phyloP scores from a whole-genome alignment of 2,113 vertebrate genomes.

The Xiphophorus couchianus region DNA sequence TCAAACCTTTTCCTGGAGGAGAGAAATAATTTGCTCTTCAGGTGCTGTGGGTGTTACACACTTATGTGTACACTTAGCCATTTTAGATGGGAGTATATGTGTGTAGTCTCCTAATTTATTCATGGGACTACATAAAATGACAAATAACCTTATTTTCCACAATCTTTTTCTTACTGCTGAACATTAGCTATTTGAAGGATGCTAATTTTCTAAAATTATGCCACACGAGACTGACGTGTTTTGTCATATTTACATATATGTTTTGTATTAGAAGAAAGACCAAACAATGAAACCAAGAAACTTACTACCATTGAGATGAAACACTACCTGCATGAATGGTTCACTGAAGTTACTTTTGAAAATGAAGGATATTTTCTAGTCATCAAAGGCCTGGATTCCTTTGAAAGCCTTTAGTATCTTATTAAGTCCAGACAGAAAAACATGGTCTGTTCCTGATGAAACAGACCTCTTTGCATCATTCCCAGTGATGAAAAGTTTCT shows the following conservation, averaged over 20 bases:
- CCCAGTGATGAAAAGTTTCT: constrained; percentile 31
- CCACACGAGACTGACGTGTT: not conserved
- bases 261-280: constrained; percentile 13
- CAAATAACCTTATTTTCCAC: too few species aligned
- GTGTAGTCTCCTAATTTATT: too few species aligned
- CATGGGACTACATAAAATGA: too few species aligned
- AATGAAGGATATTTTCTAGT: constrained; percentile 28
- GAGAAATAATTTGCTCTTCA: too few species aligned
- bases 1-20: too few species aligned
- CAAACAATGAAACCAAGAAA: constrained; percentile 15
- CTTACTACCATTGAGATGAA: constrained; percentile 19
- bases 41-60: too few species aligned
- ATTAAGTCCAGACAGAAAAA: constrained; percentile 13
- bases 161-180: too few species aligned
- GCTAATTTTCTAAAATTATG: too few species aligned
- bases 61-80: too few species aligned
- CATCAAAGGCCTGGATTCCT: constrained; percentile 29
- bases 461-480: constrained; percentile 30
- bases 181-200: too few species aligned
- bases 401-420: constrained; percentile 28
- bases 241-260: not conserved
- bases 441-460: constrained; percentile 26
- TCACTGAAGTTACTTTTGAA: constrained; percentile 37
- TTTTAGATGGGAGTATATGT: too few species aligned
- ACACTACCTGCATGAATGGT: constrained; percentile 23